A percentile compares a stretch with the other conserved stretches of the same genome.
Conservation (phyloP, 1,140 invertebrate genomes). For the Halyomorpha halys region DNA sequence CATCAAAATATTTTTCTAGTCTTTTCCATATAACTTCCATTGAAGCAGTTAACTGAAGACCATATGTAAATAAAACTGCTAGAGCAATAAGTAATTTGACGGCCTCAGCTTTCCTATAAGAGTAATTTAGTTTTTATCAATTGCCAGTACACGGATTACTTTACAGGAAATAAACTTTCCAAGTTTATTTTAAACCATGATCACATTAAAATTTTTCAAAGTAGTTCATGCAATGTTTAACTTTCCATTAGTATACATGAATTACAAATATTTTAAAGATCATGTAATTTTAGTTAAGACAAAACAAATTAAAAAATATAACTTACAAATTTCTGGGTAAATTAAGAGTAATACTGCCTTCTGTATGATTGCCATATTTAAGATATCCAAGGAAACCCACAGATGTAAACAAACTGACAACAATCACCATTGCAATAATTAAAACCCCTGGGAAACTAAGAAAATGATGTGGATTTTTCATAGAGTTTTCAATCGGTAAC, state of each 20-base stretch:
- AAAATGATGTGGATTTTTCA: constrained; percentile 72
- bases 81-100: constrained; percentile 83
- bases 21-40: constrained; percentile 80
- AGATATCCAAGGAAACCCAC: constrained; percentile 81
- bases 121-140: too few species aligned
- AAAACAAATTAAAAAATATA: not conserved
- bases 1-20: constrained; percentile 36
- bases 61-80: constrained; percentile 84
- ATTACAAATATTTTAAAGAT: too few species aligned
- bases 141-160: too few species aligned
- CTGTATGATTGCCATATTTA: constrained; percentile 54
- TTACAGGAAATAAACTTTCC: too few species aligned
- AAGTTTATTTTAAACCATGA: not conserved
- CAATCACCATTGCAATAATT: constrained; percentile 74
- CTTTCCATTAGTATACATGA: too few species aligned
- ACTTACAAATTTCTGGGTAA: constrained; percentile 58
- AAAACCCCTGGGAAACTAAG: constrained; percentile 70
- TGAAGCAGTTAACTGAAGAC: constrained; percentile 89
- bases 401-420: constrained; percentile 71
- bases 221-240: too few species aligned
- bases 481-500: constrained; percentile 59
- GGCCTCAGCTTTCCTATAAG: constrained; percentile 53
- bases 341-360: constrained; percentile 63
- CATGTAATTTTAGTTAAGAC: not conserved
- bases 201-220: too few species aligned